These are phyloP conservation scores for Boulengeromyrus knoepffleri DNA, from an alignment of 2,113 vertebrate genomes.

Conservation along the genomic window DNA sequence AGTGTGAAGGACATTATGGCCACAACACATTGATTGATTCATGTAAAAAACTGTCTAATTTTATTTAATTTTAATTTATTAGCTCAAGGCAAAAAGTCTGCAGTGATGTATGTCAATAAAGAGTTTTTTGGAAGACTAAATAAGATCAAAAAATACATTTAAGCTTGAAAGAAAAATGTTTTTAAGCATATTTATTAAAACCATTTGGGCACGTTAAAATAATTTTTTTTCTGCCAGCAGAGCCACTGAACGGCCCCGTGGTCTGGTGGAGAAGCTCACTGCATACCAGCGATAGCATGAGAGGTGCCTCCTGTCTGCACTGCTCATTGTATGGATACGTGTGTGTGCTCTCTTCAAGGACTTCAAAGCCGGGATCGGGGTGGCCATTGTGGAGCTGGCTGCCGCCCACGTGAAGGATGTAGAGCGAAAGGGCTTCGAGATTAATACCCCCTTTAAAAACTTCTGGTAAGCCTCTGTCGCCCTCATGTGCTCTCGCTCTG, in stretches of 20 bases:
- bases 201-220: not conserved
- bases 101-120: not conserved
- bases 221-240: not conserved
- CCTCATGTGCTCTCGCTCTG: not conserved
- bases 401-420: constrained; percentile 76
- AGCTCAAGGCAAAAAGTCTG: not conserved
- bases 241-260: not conserved
- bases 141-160: not conserved
- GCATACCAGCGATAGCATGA: not conserved
- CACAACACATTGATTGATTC: not conserved
- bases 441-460: constrained; percentile 93
- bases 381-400: constrained; percentile 79
- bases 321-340: not conserved
- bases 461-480: constrained; percentile 74
- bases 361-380: constrained; percentile 76
- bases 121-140: not conserved
- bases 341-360: constrained; percentile 58
- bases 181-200: not conserved
- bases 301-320: not conserved
- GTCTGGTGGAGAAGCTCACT: not conserved
- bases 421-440: constrained; percentile 81
- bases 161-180: not conserved
- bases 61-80: not conserved
- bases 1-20: constrained; percentile 9
- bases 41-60: not conserved